phyloP scores from a whole-genome alignment of 1,140 invertebrate species.

The Camponotus pennsylvanicus region DNA sequence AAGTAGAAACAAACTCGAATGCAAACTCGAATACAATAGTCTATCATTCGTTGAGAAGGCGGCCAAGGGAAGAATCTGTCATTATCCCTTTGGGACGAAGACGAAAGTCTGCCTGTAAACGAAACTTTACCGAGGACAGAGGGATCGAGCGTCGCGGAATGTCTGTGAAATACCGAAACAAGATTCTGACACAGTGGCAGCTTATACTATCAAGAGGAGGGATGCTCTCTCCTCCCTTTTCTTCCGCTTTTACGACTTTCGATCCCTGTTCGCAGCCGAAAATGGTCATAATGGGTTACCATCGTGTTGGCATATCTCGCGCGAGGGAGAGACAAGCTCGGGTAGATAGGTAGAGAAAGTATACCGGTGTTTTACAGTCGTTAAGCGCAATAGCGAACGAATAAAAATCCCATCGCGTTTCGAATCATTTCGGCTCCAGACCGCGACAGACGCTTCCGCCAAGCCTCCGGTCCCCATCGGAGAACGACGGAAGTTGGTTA shows the following conservation, averaged over 20 bases:
- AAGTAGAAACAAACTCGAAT: background rate
- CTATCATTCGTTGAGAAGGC: conserved; percentile 19
- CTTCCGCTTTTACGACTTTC: conserved; percentile 69
- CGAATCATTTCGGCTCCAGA: conserved; percentile 80
- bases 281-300: conserved; percentile 67
- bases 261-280: conserved; percentile 46
- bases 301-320: conserved; percentile 61
- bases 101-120: conserved; percentile 33
- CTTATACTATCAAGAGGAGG: background rate
- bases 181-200: conserved; percentile 60
- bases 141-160: conserved; percentile 59
- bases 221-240: conserved; percentile 29
- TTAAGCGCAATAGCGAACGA: conserved; percentile 84
- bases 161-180: conserved; percentile 73
- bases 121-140: conserved; percentile 15
- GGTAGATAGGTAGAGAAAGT: conserved; percentile 22
- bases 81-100: conserved; percentile 80
- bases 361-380: conserved; percentile 83
- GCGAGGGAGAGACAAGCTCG: conserved; percentile 57
- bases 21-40: background rate
- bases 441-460: background rate
- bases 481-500: conserved; percentile 46
- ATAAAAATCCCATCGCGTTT: conserved; percentile 85
- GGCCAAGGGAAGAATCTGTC: conserved; percentile 79
- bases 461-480: background rate